phyloP scores from a whole-genome alignment of 1,140 invertebrate species.

The Drosophila navojoa region DNA sequence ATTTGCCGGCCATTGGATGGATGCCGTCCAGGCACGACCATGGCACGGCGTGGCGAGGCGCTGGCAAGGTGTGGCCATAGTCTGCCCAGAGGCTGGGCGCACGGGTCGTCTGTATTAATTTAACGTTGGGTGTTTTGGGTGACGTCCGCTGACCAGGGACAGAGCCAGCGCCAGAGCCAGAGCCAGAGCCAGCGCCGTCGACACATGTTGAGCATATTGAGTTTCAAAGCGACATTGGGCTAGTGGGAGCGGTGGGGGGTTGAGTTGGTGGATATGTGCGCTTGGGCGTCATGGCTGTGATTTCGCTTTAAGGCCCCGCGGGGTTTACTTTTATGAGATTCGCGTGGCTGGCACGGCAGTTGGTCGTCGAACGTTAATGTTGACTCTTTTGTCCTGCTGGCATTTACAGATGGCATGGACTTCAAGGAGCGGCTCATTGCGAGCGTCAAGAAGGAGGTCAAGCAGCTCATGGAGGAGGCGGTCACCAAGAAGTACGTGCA shows the following conservation, averaged over 20 bases:
- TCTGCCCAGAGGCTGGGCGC: slow-evolving; percentile 12
- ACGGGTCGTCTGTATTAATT: slow-evolving; percentile 43
- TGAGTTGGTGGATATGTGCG: too few species aligned
- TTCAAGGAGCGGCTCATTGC: slow-evolving; percentile 91
- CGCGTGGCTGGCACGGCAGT: slow-evolving; percentile 34
- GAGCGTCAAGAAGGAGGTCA: slow-evolving; percentile 94
- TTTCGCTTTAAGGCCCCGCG: slow-evolving; percentile 59
- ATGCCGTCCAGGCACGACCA: neutral
- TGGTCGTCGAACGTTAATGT: slow-evolving; percentile 28
- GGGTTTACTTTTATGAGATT: slow-evolving; percentile 55
- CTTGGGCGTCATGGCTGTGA: slow-evolving; percentile 48
- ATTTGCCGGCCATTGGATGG: slow-evolving; percentile 21
- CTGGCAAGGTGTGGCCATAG: neutral
- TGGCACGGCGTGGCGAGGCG: neutral
- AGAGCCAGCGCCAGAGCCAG: slow-evolving; percentile 1
- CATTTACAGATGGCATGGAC: slow-evolving; percentile 81
- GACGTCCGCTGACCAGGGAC: neutral
- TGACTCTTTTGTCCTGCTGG: slow-evolving; percentile 22
- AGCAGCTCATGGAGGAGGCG: slow-evolving; percentile 97
- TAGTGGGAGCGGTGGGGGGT: neutral
- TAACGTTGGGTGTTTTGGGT: slow-evolving; percentile 6
- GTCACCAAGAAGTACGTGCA: slow-evolving; percentile 96
- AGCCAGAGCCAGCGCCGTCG: slow-evolving; percentile 22
- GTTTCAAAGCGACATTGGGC: slow-evolving; percentile 44
- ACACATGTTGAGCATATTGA: slow-evolving; percentile 71